phyloP scores from a whole-genome alignment of 2,113 vertebrate genomes.

The Calonectris borealis region DNA sequence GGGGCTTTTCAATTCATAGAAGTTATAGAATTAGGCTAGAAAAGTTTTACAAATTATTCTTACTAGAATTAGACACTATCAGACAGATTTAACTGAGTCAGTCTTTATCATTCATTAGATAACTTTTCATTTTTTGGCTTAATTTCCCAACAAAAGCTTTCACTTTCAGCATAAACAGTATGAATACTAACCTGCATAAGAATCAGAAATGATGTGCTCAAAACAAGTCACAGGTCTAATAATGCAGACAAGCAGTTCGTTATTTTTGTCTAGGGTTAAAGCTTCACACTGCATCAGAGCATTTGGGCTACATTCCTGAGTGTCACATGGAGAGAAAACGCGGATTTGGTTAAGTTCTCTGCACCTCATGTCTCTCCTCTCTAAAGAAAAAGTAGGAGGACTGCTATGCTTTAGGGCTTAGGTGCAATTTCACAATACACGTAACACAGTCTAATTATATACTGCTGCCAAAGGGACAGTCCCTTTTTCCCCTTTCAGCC shows the following conservation, averaged over 20 bases:
- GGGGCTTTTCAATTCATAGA: not conserved
- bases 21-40: not conserved
- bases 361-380: not conserved
- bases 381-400: not conserved
- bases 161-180: not conserved
- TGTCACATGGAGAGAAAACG: not conserved
- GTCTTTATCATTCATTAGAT: not conserved
- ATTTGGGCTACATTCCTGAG: not conserved
- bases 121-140: not conserved
- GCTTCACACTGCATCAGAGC: not conserved
- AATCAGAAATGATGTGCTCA: not conserved
- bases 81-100: not conserved
- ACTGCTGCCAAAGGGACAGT: not conserved
- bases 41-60: not conserved
- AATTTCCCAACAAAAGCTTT: not conserved
- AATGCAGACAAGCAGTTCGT: not conserved
- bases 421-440: not conserved
- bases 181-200: not conserved
- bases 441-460: not conserved
- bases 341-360: not conserved
- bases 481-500: not conserved
- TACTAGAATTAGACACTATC: not conserved
- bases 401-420: not conserved
- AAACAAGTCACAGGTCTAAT: not conserved
- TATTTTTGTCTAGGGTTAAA: not conserved